Evolutionary conservation across 1,140 invertebrate species (phyloP), one percentile per base, ranked within the genome.

Genomic region (Melanaphis sacchari): DNA sequence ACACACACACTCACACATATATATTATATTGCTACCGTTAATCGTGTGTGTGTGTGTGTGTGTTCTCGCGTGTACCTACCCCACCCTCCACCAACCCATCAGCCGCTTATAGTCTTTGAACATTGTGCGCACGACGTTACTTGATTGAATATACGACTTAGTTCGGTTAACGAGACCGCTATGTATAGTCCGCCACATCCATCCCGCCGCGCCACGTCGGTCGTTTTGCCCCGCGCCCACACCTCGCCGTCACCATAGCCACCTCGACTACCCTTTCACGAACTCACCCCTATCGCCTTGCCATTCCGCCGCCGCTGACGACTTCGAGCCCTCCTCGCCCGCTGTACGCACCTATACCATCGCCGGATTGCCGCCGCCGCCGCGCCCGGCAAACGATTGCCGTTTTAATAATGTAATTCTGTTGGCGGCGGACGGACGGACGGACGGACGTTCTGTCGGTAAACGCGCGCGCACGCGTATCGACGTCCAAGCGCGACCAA

Each of bases 401-500:
- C 91, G 91, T 93, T 93, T 93, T 93, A 93, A 93, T 93, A 93
- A 93, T 93, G 91, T 93, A 93, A 93, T 93, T 93, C 76, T 84
- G 41, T 49, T 26, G 81, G 91, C 76, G 31, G 40, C 41, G 90
- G 52, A 76, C 59, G 54, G 59, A 46, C 41, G 18, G 46, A 49
- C 85, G 87, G 41, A 76, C 36, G 76, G 76, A 82, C 81, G n/a
- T 43, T 87, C 40, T 52, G 24, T 93, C 41, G n/a, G 38, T 41
- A 89, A 52, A 90, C 54, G 59, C 89, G 49, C 21, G 21, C 76
- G 91, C 90, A 82, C 54, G 41, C 90, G 90, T 66, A 82, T 49
- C 26, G 21, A 9, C 38, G 41, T 5, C 8, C 40, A 2, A 36
- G 8, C 49, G 46, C 49, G 41, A 31, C 88, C 52, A n/a, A 2